Evolutionary conservation across 2,113 vertebrate species (phyloP).

Genomic region (Regulus satrapa): DNA sequence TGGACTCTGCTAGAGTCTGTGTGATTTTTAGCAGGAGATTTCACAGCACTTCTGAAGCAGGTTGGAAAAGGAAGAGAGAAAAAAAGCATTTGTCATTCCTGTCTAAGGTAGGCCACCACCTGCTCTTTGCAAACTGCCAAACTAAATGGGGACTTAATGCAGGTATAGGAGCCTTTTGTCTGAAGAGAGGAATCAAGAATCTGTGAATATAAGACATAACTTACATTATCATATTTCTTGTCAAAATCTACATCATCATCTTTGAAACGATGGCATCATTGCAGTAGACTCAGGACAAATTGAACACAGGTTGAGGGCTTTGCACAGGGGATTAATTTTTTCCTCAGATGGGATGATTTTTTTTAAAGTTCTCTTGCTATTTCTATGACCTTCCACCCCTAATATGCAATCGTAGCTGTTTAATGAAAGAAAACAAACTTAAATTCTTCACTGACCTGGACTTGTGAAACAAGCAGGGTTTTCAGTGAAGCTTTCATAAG

Average conservation of each 20-base stretch:
- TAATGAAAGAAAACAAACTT: conserved; percentile 14
- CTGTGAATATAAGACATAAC: not conserved
- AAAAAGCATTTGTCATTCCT: not conserved
- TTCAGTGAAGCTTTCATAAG: conserved; percentile 24
- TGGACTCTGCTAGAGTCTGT: not conserved
- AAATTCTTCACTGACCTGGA: not conserved
- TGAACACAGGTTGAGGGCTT: not conserved
- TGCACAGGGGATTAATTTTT: not conserved
- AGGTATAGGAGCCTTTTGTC: not conserved
- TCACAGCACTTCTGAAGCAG: not conserved
- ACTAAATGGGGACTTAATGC: not conserved
- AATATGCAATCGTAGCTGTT: not conserved
- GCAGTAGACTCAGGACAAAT: not conserved
- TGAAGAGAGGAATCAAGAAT: not conserved
- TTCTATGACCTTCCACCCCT: not conserved
- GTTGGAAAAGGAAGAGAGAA: not conserved
- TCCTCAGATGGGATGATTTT: not conserved
- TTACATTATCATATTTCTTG: not conserved
- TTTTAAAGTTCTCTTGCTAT: not conserved
- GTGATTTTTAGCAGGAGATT: not conserved
- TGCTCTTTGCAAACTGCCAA: not conserved
- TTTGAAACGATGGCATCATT: not conserved
- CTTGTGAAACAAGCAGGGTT: not conserved
- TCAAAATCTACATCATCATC: not conserved
- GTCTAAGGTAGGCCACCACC: not conserved